These are phyloP conservation scores for Diarsia mendica DNA, from an alignment of 2,888 invertebrate genomes.

Conservation along the genomic window DNA sequence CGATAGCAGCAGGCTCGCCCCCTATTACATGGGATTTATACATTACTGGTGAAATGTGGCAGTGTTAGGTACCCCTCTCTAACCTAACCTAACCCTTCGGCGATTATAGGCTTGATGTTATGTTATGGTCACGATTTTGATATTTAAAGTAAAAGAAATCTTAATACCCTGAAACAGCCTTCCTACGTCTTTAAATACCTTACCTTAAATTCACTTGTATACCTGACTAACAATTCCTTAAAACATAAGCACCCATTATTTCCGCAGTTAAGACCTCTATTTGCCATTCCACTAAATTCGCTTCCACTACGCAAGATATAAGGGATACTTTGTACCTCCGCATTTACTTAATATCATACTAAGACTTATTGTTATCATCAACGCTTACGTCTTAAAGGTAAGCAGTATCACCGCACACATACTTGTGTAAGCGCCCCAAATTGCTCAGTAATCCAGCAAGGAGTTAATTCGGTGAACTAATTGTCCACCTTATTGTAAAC, in stretches of 20 bases:
- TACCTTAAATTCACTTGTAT: conserved; percentile 26
- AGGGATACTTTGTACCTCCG: conserved; percentile 44
- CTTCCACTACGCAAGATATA: conserved; percentile 38
- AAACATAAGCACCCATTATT: conserved; percentile 47
- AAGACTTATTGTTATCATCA: conserved; percentile 59
- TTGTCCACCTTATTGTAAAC: conserved; percentile 52
- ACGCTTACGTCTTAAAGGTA: conserved; percentile 60
- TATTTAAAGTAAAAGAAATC: neutral
- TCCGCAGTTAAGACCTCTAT: conserved; percentile 53
- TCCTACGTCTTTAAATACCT: neutral
- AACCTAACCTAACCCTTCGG: neutral
- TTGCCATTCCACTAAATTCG: conserved; percentile 58
- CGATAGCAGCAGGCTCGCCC: neutral
- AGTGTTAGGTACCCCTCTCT: neutral
- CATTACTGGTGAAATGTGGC: neutral
- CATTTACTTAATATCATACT: conserved; percentile 59
- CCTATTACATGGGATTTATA: too few relatives aligned
- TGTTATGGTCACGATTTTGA: neutral
- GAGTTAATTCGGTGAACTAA: conserved; percentile 41
- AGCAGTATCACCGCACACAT: conserved; percentile 58
- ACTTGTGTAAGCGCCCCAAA: conserved; percentile 60
- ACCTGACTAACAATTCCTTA: conserved; percentile 32
- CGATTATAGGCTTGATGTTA: neutral
- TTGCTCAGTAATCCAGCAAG: conserved; percentile 58
- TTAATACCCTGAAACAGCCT: neutral